Evolutionary conservation across 2,113 vertebrate genomes (phyloP).

Genomic region (Boleophthalmus pectinirostris): DNA sequence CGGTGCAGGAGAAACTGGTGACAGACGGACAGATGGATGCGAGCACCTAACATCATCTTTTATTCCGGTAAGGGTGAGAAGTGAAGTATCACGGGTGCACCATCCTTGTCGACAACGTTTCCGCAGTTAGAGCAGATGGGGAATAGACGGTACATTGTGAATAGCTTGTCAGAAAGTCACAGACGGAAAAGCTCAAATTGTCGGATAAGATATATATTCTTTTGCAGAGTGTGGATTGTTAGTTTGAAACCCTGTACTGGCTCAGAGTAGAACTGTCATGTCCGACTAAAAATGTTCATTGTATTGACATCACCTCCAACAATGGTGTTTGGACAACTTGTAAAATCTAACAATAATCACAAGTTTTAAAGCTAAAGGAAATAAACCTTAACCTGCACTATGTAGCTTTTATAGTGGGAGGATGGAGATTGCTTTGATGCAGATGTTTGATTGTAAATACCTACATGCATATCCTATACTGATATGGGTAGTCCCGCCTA

Average conservation of each 20-base stretch:
- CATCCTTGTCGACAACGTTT: constrained; percentile 36
- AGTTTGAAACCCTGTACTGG: constrained; percentile 11
- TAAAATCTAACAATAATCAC: background rate
- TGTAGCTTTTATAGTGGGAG: too few relatives aligned
- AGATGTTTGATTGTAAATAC: too few relatives aligned
- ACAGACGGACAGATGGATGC: background rate
- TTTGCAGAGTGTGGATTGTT: constrained; percentile 15
- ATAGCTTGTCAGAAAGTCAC: constrained; percentile 45
- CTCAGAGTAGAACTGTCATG: constrained; percentile 14
- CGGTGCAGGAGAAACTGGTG: background rate
- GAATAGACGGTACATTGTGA: constrained; percentile 41
- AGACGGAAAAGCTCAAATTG: constrained; percentile 19
- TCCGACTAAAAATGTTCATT: constrained; percentile 4
- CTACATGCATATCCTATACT: too few relatives aligned
- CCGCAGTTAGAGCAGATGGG: constrained; percentile 40
- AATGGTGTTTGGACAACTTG: background rate
- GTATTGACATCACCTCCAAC: background rate
- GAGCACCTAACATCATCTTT: constrained; percentile 14
- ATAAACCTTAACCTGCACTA: background rate
- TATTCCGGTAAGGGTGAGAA: constrained; percentile 23
- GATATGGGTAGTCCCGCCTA: too few relatives aligned
- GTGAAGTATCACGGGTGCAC: constrained; percentile 38
- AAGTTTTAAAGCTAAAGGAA: background rate
- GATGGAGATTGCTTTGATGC: too few relatives aligned
- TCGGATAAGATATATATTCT: constrained; percentile 20